Conservation (phyloP, 2,113 vertebrate genomes). For the Esox niger region DNA sequence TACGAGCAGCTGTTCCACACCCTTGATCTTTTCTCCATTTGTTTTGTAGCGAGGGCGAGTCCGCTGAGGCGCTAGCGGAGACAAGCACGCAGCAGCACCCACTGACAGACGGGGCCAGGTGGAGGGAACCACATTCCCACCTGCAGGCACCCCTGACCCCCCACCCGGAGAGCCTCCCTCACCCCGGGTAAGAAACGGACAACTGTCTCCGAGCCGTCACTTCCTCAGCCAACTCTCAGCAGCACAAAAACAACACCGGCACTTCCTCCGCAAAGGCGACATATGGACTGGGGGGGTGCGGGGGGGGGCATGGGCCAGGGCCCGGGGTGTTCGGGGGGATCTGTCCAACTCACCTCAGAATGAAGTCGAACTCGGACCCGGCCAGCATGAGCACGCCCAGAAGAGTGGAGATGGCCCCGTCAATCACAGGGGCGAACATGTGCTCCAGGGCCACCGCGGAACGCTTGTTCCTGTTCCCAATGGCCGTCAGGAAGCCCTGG, state of each 20-base stretch:
- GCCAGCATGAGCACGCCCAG: conserved; percentile 96
- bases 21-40: conserved; percentile 78
- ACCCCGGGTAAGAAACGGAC: conserved; percentile 43
- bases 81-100: neutral
- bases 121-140: conserved; percentile 60
- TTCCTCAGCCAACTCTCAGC: conserved; percentile 61
- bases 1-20: conserved; percentile 79
- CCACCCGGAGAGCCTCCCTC: conserved; percentile 31
- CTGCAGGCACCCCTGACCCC: conserved; percentile 54
- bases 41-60: conserved; percentile 58
- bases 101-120: conserved; percentile 72
- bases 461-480: conserved; percentile 88
- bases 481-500: conserved; percentile 95
- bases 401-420: conserved; percentile 93
- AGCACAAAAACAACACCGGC: conserved; percentile 77
- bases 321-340: neutral
- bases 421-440: conserved; percentile 95
- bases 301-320: neutral
- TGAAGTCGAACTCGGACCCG: conserved; percentile 98
- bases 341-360: conserved; percentile 87
- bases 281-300: conserved; percentile 54
- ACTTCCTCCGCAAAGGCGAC: conserved; percentile 70
- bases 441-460: conserved; percentile 91
- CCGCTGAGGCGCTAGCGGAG: neutral
- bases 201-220: conserved; percentile 71